These are phyloP conservation scores for Slavum lentiscoides DNA, from an alignment of 2,888 invertebrate genomes.

Conservation along the genomic window DNA sequence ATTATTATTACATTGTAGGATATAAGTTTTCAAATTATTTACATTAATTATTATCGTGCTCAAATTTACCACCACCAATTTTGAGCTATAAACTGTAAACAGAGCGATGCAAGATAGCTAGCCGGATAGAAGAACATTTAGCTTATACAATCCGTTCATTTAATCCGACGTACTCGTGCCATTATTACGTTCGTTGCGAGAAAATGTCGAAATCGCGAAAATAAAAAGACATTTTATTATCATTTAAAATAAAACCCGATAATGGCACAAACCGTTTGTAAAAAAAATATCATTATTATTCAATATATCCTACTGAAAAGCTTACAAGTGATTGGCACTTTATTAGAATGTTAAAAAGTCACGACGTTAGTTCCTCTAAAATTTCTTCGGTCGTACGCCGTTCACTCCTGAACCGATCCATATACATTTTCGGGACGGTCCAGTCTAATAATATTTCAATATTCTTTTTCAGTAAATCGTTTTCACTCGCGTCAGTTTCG, in stretches of 20 bases:
- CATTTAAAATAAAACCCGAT: not conserved
- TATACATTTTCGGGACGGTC: constrained; percentile 78
- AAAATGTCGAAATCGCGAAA: not conserved
- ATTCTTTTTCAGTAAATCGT: constrained; percentile 72
- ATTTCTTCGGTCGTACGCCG: constrained; percentile 78
- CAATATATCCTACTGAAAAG: constrained; percentile 9
- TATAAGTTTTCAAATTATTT: constrained; percentile 22
- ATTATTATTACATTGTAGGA: not conserved
- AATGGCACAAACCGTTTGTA: constrained; percentile 14
- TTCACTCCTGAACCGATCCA: constrained; percentile 75
- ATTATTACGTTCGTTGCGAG: constrained; percentile 7
- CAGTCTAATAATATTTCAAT: constrained; percentile 77
- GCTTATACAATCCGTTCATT: constrained; percentile 12
- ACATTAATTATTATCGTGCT: constrained; percentile 22
- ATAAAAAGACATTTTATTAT: not conserved
- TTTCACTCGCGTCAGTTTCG: constrained; percentile 64
- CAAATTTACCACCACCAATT: constrained; percentile 48
- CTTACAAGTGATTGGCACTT: constrained; percentile 24
- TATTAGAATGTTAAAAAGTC: constrained; percentile 56
- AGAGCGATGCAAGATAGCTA: constrained; percentile 39
- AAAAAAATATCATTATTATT: not conserved
- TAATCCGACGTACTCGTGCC: not conserved
- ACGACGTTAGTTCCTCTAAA: constrained; percentile 72
- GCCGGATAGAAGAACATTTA: constrained; percentile 28
- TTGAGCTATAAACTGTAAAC: constrained; percentile 26